Conservation (phyloP, 2,888 invertebrate species). For the Coenonympha arcania region DNA sequence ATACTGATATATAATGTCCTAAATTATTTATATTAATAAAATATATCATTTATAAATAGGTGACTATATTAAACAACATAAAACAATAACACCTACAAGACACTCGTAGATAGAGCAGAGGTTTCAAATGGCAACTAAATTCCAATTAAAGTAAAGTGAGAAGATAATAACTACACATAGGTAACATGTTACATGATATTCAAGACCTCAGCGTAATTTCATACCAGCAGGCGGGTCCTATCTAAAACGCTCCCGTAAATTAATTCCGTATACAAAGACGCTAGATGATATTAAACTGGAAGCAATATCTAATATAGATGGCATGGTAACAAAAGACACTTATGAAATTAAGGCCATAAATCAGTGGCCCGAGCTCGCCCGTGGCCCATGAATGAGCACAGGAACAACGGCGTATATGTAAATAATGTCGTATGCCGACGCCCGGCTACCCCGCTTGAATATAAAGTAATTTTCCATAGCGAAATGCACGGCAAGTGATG, state of each 20-base stretch:
- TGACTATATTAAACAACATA: too few species aligned
- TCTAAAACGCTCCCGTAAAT: constrained; percentile 15
- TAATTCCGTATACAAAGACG: constrained; percentile 17
- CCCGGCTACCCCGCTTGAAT: constrained; percentile 51
- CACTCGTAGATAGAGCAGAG: too few species aligned
- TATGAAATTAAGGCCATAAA: constrained; percentile 73
- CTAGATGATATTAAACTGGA: constrained; percentile 27
- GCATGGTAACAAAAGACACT: constrained; percentile 69
- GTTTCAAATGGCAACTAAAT: too few species aligned
- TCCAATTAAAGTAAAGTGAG: too few species aligned
- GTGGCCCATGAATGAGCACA: constrained; percentile 63
- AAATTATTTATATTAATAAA: too few species aligned
- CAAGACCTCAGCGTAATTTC: not conserved
- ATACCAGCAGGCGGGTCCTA: not conserved
- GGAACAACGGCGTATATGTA: constrained; percentile 70
- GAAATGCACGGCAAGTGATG: constrained; percentile 45
- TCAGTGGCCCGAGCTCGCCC: constrained; percentile 54
- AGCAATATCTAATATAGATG: constrained; percentile 38
- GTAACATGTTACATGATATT: not conserved
- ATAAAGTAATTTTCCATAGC: constrained; percentile 60
- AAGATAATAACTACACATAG: not conserved
- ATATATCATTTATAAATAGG: too few species aligned
- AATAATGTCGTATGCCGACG: constrained; percentile 60
- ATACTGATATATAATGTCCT: too few species aligned
- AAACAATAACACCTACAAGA: too few species aligned